Evolutionary conservation across 2,888 invertebrate genomes (phyloP), one percentile per base, ranked within the genome.

Genomic region (Megaustenia siamemsis): DNA sequence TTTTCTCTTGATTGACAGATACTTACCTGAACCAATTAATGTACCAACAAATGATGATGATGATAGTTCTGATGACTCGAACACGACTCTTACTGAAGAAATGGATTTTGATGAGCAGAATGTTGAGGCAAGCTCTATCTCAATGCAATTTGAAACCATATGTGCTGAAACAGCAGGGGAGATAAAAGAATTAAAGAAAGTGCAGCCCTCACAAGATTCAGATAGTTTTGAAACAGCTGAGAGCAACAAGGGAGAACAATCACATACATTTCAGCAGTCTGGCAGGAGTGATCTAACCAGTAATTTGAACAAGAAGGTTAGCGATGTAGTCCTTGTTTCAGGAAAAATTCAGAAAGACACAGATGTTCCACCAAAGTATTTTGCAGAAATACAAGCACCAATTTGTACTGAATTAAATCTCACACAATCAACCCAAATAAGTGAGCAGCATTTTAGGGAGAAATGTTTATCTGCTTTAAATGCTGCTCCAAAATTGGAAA

Each of bases 1-100:
- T 28, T 45, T 1, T 71, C 28, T 10, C 28, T n/a, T 71, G n/a
- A n/a, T 71, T 71, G 2, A n/a, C 71, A 71, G 71, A 71, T 71
- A 71, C n/a, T n/a, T 71, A 43, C 71, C 71, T n/a, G n/a, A 43
- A n/a, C n/a, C 28, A 43, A 71, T 24, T n/a, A 15, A 18, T 3
- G 6, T n/a, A 1, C 0, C 24, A 71, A 45, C 5, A 69, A 38
- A 40, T 15, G n/a, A 1, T 21, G 18, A 49, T 49, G 38, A 40
- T 40, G 8, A 40, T 21, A 40, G 4, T 40, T 40, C 2, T 69
- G 24, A 21, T 5, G n/a, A 40, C 24, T 2, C 24, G 40, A 38
- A n/a, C 1, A 18, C 2, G 1, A 4, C 69, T n/a, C n/a, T 24
- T 69, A 5, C 0, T 53, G 28, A 21, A 0, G 69, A 38, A 8